Evolutionary conservation across 2,797 vertebrate genomes (phyloP).

Genomic region (Thaleichthys pacificus): DNA sequence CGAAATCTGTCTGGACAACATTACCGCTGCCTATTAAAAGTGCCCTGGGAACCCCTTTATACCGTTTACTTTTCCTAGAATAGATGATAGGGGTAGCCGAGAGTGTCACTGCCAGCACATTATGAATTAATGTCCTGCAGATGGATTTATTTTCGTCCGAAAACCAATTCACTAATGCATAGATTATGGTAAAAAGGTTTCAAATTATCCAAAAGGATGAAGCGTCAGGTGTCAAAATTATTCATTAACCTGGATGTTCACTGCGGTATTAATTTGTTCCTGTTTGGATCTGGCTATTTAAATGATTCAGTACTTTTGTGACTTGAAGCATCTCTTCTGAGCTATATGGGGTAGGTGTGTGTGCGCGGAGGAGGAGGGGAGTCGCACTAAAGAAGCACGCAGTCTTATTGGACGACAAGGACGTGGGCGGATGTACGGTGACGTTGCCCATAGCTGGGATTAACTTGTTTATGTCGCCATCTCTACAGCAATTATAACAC

Average conservation of each 20-base stretch:
- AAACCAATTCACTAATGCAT: not conserved
- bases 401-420: slow-evolving; percentile 42
- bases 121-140: not conserved
- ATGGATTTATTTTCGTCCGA: not conserved
- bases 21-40: not conserved
- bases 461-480: slow-evolving; percentile 75
- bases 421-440: slow-evolving; percentile 61
- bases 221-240: not conserved
- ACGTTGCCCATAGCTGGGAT: slow-evolving; percentile 63
- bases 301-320: not conserved
- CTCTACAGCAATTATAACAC: slow-evolving; percentile 32
- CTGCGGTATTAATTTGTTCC: not conserved
- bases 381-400: not conserved
- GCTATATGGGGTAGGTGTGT: no score
- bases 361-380: not conserved
- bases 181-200: not conserved
- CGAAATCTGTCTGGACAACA: not conserved
- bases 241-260: not conserved
- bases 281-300: not conserved
- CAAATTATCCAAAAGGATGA: not conserved
- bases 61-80: not conserved
- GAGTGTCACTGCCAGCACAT: not conserved
- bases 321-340: not conserved
- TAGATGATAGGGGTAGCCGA: not conserved
- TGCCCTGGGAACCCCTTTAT: not conserved